A percentile compares a stretch with the other conserved stretches of the same genome.
phyloP scores from a whole-genome alignment of 2,113 vertebrate species.

The Scortum barcoo region DNA sequence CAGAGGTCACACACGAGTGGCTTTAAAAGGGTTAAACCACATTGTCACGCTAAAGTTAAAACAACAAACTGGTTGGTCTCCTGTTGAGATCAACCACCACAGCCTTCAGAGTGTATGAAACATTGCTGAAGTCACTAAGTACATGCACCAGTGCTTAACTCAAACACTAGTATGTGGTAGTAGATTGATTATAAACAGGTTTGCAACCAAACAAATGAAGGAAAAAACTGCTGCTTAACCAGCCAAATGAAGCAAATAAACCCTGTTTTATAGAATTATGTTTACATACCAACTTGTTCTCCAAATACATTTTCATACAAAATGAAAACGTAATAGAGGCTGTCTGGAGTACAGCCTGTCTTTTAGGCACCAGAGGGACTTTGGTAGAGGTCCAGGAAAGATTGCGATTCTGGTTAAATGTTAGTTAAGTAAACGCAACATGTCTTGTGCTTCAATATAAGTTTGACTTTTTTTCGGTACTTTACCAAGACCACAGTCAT shows the following conservation, averaged over 20 bases:
- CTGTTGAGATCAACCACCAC: no score
- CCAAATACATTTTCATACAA: no score
- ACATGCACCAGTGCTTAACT: slow-evolving; percentile 1
- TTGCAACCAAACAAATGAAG: slow-evolving; percentile 8
- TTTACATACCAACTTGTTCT: no score
- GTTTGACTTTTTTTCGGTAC: neutral
- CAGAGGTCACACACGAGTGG: no score
- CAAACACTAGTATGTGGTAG: slow-evolving; percentile 32
- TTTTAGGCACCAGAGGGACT: no score
- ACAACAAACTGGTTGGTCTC: no score
- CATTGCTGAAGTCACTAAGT: slow-evolving; percentile 4
- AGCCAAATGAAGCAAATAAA: neutral
- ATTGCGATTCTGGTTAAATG: neutral
- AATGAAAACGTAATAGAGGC: no score
- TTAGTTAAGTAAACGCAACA: neutral
- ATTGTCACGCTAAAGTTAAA: no score
- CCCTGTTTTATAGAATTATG: neutral
- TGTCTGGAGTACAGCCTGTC: no score
- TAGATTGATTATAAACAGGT: slow-evolving; percentile 30
- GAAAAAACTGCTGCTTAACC: neutral
- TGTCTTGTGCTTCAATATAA: neutral
- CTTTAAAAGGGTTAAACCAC: no score
- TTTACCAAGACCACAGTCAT: neutral
- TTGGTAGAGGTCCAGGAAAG: no score
- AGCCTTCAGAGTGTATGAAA: no score